A percentile compares a stretch with the other conserved stretches of the same genome.
Evolutionary conservation across 2,113 vertebrate species (phyloP).

Genomic region (Gasterosteus aculeatus): DNA sequence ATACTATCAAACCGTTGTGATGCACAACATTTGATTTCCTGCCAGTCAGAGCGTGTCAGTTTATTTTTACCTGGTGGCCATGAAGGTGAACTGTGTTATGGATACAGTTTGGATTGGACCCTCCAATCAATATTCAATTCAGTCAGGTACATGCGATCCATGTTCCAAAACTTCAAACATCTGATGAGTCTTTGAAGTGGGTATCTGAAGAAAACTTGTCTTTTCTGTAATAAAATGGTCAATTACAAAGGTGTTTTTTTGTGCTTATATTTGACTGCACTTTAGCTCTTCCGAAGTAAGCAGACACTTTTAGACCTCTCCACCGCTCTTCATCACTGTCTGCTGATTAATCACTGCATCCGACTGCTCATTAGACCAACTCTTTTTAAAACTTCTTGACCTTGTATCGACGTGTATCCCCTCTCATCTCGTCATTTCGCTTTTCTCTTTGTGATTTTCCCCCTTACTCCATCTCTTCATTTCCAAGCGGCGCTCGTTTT

Average conservation of each 20-base stretch:
- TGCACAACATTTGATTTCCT: background rate
- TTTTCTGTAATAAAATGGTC: background rate
- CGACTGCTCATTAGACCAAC: slow-evolving; percentile 61
- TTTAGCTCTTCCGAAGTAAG: background rate
- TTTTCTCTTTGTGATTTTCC: slow-evolving; percentile 32
- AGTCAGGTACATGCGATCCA: background rate
- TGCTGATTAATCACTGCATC: slow-evolving; percentile 63
- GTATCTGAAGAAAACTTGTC: background rate
- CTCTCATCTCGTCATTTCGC: slow-evolving; percentile 44
- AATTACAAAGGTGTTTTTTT: background rate
- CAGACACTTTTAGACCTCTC: slow-evolving; percentile 4
- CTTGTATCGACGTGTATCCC: slow-evolving; percentile 47
- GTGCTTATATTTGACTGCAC: slow-evolving; percentile 2
- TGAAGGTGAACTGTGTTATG: background rate
- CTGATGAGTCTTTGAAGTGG: background rate
- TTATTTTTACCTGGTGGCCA: background rate
- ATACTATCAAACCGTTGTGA: slow-evolving; percentile 4
- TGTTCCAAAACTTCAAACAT: background rate
- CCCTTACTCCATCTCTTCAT: slow-evolving; percentile 30
- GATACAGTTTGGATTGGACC: background rate
- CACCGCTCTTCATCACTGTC: slow-evolving; percentile 40
- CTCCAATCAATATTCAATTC: background rate
- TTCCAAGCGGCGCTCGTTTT: slow-evolving; percentile 48
- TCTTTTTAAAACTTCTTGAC: slow-evolving; percentile 63
- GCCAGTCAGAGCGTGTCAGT: background rate